Evolutionary conservation across 2,888 invertebrate genomes (phyloP).

Genomic region (Heliconius ismenius): DNA sequence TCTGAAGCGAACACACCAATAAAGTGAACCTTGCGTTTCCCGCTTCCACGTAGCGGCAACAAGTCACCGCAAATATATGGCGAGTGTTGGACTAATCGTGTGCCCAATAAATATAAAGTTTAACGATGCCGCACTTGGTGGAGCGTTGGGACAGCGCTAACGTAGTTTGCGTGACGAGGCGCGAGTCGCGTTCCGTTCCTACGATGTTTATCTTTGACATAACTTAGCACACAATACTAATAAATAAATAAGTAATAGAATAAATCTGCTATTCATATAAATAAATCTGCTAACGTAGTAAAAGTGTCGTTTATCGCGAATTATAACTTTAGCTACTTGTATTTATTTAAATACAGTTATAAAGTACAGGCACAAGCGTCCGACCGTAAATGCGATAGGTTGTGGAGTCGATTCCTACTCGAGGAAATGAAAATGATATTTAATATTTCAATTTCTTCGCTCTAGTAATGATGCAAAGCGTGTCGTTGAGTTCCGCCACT

Average conservation of each 20-base stretch:
- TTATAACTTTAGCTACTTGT: background rate
- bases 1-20: slow-evolving; percentile 25
- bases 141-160: slow-evolving; percentile 23
- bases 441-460: too few relatives aligned
- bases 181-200: slow-evolving; percentile 11
- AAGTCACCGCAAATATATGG: slow-evolving; percentile 34
- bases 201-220: slow-evolving; percentile 17
- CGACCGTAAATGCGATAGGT: too few relatives aligned
- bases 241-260: background rate
- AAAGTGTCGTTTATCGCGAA: background rate
- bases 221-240: slow-evolving; percentile 9
- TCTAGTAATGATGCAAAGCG: too few relatives aligned
- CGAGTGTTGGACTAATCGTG: slow-evolving; percentile 30
- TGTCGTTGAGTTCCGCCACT: too few relatives aligned
- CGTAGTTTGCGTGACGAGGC: slow-evolving; percentile 30
- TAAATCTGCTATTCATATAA: background rate
- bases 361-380: too few relatives aligned
- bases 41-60: slow-evolving; percentile 34
- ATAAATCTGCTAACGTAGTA: background rate
- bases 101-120: slow-evolving; percentile 33
- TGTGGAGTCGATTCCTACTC: too few relatives aligned
- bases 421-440: too few relatives aligned
- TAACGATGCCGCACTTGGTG: slow-evolving; percentile 31
- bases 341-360: background rate
- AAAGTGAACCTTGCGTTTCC: slow-evolving; percentile 37